Conservation (phyloP, 1,140 invertebrate genomes). For the Heliconius himera region DNA sequence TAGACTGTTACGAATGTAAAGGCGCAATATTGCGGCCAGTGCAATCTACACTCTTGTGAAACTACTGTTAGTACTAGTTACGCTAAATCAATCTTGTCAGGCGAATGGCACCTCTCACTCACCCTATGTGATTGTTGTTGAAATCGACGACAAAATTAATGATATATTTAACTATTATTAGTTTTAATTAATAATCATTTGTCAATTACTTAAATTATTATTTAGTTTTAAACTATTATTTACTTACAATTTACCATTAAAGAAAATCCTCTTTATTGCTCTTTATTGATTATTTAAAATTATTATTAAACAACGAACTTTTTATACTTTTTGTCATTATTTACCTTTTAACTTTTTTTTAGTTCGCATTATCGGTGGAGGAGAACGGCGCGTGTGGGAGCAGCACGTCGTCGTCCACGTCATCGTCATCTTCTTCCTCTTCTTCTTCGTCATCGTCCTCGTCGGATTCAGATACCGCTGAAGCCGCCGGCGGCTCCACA, state of each 20-base stretch:
- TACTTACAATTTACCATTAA: too few relatives aligned
- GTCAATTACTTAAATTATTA: neutral
- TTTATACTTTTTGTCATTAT: too few relatives aligned
- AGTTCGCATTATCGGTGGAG: constrained; percentile 66
- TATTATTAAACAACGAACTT: neutral
- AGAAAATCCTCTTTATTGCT: neutral
- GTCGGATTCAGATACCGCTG: constrained; percentile 75
- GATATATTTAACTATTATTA: neutral
- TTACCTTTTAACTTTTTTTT: constrained; percentile 12
- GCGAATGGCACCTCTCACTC: constrained; percentile 54
- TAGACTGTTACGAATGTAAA: constrained; percentile 39
- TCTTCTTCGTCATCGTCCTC: constrained; percentile 75
- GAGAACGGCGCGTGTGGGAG: constrained; percentile 67
- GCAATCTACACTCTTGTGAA: constrained; percentile 55
- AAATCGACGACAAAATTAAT: constrained; percentile 24
- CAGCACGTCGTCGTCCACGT: constrained; percentile 69
- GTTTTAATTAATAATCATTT: neutral
- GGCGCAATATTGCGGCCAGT: constrained; percentile 58
- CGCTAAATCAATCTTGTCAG: constrained; percentile 61
- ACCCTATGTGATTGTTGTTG: constrained; percentile 41
- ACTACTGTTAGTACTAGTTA: constrained; percentile 55
- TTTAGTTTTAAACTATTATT: neutral
- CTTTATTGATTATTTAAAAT: neutral
- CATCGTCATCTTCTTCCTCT: constrained; percentile 71
- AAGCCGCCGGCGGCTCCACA: constrained; percentile 67